These are phyloP conservation scores for Lutjanus erythropterus DNA, from an alignment of 2,113 vertebrate species.

Conservation along the genomic window DNA sequence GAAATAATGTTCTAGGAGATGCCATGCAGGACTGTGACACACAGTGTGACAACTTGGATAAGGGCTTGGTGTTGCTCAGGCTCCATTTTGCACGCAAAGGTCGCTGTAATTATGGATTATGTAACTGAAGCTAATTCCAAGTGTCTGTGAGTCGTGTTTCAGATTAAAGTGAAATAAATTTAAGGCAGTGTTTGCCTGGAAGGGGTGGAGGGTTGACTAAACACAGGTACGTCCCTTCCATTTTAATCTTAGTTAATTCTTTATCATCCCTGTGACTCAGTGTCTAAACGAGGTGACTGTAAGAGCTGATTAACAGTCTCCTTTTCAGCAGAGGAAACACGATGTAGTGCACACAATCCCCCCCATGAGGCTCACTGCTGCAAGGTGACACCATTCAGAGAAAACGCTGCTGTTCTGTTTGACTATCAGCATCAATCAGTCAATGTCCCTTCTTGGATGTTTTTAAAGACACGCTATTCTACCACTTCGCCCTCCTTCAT, in stretches of 20 bases:
- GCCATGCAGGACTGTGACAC: too few relatives aligned
- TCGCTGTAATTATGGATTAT: not conserved
- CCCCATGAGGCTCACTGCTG: not conserved
- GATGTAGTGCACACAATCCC: slow-evolving; percentile 8
- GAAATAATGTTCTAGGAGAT: too few relatives aligned
- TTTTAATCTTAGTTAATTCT: not conserved
- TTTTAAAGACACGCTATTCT: too few relatives aligned
- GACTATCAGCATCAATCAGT: slow-evolving; percentile 2
- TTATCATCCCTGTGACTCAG: not conserved
- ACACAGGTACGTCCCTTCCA: not conserved
- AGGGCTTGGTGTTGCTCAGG: too few relatives aligned
- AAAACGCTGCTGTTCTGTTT: not conserved
- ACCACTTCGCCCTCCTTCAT: not conserved
- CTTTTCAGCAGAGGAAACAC: slow-evolving; percentile 5
- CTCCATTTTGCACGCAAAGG: not conserved
- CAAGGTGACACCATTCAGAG: slow-evolving; percentile 20
- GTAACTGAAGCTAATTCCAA: not conserved
- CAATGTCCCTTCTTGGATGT: not conserved
- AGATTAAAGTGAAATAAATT: not conserved
- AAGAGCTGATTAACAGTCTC: slow-evolving; percentile 2
- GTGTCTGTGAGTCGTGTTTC: not conserved
- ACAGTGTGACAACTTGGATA: too few relatives aligned
- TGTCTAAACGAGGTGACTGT: not conserved
- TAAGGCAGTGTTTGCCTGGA: not conserved
- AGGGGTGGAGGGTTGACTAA: not conserved